Conservation (phyloP, 2,888 invertebrate genomes). For the Spisula subtruncata region DNA sequence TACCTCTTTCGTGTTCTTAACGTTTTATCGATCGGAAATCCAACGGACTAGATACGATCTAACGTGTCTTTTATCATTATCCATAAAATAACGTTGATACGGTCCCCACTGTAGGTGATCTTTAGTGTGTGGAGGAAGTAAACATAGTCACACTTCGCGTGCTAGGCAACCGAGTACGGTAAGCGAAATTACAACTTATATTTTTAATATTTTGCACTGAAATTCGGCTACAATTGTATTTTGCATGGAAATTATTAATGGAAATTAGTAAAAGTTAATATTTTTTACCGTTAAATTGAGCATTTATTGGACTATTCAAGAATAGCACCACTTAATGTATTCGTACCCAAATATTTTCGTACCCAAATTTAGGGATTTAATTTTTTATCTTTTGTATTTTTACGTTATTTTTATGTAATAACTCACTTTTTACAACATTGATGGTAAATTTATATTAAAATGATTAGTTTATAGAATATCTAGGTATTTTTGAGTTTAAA, state of each 20-base stretch:
- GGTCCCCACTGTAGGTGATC: slow-evolving; percentile 47
- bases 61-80: background rate
- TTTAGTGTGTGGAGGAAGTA: slow-evolving; percentile 37
- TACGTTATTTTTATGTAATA: no score
- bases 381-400: no score
- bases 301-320: background rate
- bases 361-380: background rate
- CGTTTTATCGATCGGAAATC: no score
- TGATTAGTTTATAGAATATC: no score
- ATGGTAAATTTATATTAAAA: no score
- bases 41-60: no score
- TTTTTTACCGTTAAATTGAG: background rate
- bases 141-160: slow-evolving; percentile 58
- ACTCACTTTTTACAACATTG: no score
- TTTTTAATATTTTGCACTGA: background rate
- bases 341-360: slow-evolving; percentile 17
- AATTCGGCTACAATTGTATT: background rate
- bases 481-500: no score
- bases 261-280: background rate
- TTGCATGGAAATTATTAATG: background rate
- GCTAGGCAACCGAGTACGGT: slow-evolving; percentile 70
- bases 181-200: slow-evolving; percentile 29
- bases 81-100: slow-evolving; percentile 47
- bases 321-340: background rate
- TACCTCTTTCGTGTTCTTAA: no score